Evolutionary conservation across 1,140 invertebrate genomes (phyloP).

Genomic region (Neotoxoptera formosana): DNA sequence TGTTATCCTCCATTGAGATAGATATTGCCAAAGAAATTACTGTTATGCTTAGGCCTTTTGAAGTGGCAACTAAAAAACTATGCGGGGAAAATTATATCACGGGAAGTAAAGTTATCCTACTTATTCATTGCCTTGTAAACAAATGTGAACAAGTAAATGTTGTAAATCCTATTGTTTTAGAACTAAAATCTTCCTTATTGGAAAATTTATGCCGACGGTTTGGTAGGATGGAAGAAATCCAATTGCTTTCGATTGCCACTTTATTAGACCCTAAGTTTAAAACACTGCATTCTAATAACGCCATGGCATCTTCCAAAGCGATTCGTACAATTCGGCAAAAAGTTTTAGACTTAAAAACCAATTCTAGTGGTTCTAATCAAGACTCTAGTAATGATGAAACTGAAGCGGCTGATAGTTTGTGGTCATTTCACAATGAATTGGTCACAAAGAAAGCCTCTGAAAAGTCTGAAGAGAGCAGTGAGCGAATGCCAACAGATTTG

Average conservation of each 20-base stretch:
- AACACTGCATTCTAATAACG: not conserved
- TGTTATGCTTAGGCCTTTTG: not conserved
- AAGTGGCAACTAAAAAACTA: not conserved
- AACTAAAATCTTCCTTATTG: not conserved
- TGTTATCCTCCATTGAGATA: conserved; percentile 9
- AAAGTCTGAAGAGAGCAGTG: no score
- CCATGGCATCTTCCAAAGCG: not conserved
- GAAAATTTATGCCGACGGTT: not conserved
- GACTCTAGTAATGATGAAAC: conserved; percentile 28
- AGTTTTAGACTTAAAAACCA: not conserved
- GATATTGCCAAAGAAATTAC: no score
- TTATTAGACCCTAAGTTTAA: not conserved
- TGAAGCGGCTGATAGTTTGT: not conserved
- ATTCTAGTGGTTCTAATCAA: not conserved
- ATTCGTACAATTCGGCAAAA: not conserved
- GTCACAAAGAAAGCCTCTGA: conserved; percentile 15
- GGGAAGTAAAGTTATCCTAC: not conserved
- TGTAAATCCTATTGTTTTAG: not conserved
- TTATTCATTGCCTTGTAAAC: not conserved
- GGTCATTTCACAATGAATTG: conserved; percentile 34
- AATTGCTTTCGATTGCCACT: not conserved
- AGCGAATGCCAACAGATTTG: no score
- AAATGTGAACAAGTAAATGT: not conserved
- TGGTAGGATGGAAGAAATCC: conserved; percentile 32
- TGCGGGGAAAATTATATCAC: not conserved